Base-by-base conservation (phyloP, 2,113 vertebrate species). In the Agapornis roseicollis region DNA sequence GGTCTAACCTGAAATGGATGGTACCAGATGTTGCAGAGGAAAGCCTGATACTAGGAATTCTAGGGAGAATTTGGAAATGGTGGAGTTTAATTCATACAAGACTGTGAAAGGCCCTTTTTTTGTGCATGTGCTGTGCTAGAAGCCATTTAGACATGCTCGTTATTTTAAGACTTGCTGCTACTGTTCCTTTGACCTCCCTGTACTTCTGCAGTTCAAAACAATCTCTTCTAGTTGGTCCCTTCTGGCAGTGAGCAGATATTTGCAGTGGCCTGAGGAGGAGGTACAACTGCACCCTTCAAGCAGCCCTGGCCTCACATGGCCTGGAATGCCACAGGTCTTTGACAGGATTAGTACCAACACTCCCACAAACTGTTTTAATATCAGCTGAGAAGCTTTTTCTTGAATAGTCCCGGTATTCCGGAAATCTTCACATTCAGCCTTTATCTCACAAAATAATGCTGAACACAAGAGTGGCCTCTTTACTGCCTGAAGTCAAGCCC, bases 1-100 rank as follows among this genome's bases (percentile, higher is more conserved):
- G 82, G 93, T 92, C 52, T 89, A 91, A 94, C 83, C 80, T 94
- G 93, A 95, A 95, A 89, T 47, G 35, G 55, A 88, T 27, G 19
- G 42, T 46, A 90, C 20, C 14, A 91, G 73, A 93, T 76, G 81
- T 46, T 71, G 33, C 52, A 82, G 37, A 85, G 28, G 50, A 92
- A 94, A 84, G 10, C n/a, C 22, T 89, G 1, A 14, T 89, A 15
- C 56, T 84, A 79, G 33, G 64, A 76, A 72, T 79, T 91, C 44
- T 76, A 29, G 52, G 44, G 28, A 91, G 25, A 87, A 61, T 91
- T 91, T 89, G 53, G 4, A 46, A 49, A 85, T 65, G 31, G 28
- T 61, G 37, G 68, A 61, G 1, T 83, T 69, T 66, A 73, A 85
- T 80, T 83, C 3, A 1, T 11, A 53, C 19, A 93, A 53, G 27